phyloP scores from a whole-genome alignment of 1,140 invertebrate species.

The Maconellicoccus hirsutus region DNA sequence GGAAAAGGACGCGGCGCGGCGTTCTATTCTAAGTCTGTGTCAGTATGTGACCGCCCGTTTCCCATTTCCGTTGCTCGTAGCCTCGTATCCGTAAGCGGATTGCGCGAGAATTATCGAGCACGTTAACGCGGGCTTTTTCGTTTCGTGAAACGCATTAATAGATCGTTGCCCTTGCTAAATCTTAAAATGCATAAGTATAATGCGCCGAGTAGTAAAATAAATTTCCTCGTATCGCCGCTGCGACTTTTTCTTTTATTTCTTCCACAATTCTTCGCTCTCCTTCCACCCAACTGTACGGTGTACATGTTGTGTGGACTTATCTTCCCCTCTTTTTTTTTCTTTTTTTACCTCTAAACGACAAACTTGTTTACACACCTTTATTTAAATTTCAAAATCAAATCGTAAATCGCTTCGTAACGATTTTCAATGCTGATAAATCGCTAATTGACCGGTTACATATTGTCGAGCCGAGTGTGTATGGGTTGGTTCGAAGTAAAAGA shows the following conservation, averaged over 20 bases:
- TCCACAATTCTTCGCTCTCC: too few species aligned
- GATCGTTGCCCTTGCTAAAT: conserved; percentile 22
- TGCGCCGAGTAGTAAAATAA: background rate
- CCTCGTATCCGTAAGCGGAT: too few species aligned
- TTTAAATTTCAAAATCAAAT: background rate
- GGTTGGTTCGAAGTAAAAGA: too few species aligned
- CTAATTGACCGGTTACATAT: too few species aligned
- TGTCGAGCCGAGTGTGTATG: too few species aligned
- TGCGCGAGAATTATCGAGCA: background rate
- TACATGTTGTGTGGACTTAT: too few species aligned
- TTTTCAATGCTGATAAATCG: background rate
- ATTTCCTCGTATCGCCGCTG: background rate
- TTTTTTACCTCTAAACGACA: background rate
- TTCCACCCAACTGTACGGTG: too few species aligned
- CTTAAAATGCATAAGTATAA: background rate
- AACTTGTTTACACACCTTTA: background rate
- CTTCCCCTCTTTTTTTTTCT: background rate
- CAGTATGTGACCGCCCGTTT: background rate
- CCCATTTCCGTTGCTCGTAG: background rate
- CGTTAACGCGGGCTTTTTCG: background rate
- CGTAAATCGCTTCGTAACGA: background rate
- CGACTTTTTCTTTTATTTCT: background rate
- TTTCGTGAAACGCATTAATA: conserved; percentile 1
- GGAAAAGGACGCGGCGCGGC: background rate
- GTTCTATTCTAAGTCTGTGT: conserved; percentile 8